A percentile compares a stretch with the other conserved stretches of the same genome.
Conservation (phyloP, 1,140 invertebrate species). For the Elymnias hypermnestra region DNA sequence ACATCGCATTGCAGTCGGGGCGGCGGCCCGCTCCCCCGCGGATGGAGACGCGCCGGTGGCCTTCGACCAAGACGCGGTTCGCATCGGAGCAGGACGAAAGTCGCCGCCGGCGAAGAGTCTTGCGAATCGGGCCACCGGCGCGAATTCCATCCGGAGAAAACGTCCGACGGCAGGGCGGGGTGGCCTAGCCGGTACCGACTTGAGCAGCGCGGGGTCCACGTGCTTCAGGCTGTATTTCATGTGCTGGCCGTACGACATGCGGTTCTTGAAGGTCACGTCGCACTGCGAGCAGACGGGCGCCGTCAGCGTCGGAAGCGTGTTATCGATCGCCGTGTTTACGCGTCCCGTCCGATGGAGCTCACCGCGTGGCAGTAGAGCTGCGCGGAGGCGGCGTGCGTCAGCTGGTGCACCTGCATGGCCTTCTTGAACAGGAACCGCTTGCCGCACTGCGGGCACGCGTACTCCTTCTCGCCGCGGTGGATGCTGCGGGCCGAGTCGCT, state of each 20-base stretch:
- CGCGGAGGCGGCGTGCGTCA: constrained; percentile 44
- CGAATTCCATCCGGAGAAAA: too few relatives aligned
- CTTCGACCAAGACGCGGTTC: too few relatives aligned
- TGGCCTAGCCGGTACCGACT: too few relatives aligned
- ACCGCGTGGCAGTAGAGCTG: constrained; percentile 53
- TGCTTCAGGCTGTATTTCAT: constrained; percentile 59
- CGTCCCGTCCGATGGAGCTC: not conserved
- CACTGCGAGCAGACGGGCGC: constrained; percentile 40
- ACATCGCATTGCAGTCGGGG: too few relatives aligned
- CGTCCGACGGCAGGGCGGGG: too few relatives aligned
- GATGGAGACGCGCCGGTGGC: too few relatives aligned
- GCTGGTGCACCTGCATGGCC: constrained; percentile 47
- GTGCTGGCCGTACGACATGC: constrained; percentile 59
- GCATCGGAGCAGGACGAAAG: too few relatives aligned
- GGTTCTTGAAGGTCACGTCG: constrained; percentile 60
- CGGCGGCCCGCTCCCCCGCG: too few relatives aligned
- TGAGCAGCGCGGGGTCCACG: constrained; percentile 49
- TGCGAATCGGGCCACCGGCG: not conserved
- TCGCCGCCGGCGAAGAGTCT: not conserved
- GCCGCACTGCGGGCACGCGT: constrained; percentile 39
- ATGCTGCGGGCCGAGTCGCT: too few relatives aligned
- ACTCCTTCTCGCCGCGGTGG: constrained; percentile 53
- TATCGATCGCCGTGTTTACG: too few relatives aligned
- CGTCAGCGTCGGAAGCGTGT: too few relatives aligned
- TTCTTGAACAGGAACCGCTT: constrained; percentile 59